Evolutionary conservation across 2,797 vertebrate species (phyloP), one percentile per base, ranked within the genome.

Genomic region (Pipistrellus kuhlii): DNA sequence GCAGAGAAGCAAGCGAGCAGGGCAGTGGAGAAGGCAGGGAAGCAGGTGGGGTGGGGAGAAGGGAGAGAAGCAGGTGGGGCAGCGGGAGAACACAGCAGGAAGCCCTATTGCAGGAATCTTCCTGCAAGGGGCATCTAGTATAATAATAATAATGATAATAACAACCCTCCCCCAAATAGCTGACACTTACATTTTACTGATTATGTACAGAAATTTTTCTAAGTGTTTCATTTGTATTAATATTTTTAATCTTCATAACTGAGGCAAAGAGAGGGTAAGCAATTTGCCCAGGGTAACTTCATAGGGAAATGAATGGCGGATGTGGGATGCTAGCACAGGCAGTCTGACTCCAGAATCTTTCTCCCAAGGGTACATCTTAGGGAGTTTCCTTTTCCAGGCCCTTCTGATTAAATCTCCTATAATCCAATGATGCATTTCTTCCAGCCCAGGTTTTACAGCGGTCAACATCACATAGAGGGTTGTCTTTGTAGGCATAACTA

Each of bases 161-260:
- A 44, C 7, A 44, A 44, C 13, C 62, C 3, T n/a, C 17, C 78
- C 93, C 57, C 68, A 78, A 78, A 69, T 15, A 72, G 55, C 72
- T 71, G 62, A 59, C 10, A n/a, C 20, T 12, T 80, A 23, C 2
- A 30, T 48, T 68, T 10, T 85, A 59, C 18, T 72, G 12, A 51
- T 87, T 73, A 59, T 85, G 23, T 48, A 27, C 32, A 41, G n/a
- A 68, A 32, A 55, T 55, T 69, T 57, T 88, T 85, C 1, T 48
- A 35, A 69, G 13, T 41, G 46, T 27, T 95, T 92, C 57, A 82
- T 20, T 90, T 73, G 35, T 88, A 85, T 38, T 95, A 72, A 62
- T 66, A 82, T 5, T 30, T 87, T 87, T 55, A 69, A 77, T 95
- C 18, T 90, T 87, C 32, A 15, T 91, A 93, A 94, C 27, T 23